Percentiles rank a stretch among this genome's conserved stretches.
phyloP scores from a whole-genome alignment of 53 echinoderm and acorn worm species.

The Antedon mediterranea region DNA sequence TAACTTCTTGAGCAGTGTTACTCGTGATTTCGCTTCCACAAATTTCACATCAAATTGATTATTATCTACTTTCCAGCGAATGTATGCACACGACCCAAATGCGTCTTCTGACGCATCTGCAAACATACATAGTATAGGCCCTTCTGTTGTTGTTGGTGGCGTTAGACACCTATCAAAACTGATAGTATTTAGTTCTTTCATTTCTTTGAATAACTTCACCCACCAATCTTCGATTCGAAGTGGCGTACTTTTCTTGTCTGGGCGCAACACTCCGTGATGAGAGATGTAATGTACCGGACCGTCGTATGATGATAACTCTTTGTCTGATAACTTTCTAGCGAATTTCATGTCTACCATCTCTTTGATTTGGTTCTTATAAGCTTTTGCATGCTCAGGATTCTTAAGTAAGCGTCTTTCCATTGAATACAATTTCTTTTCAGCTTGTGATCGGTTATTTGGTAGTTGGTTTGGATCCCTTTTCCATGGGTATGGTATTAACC shows the following conservation, averaged over 20 bases:
- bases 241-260: too few relatives aligned
- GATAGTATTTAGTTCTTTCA: conserved; percentile 12
- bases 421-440: neutral
- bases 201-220: conserved; percentile 23
- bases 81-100: conserved; percentile 34
- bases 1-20: conserved; percentile 13
- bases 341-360: too few relatives aligned
- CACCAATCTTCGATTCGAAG: conserved; percentile 12
- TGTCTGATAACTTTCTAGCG: too few relatives aligned
- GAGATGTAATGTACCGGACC: too few relatives aligned
- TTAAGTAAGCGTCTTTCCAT: conserved; percentile 1
- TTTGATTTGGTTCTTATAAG: too few relatives aligned
- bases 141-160: neutral
- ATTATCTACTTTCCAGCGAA: conserved; percentile 24
- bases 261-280: too few relatives aligned
- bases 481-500: conserved; percentile 8
- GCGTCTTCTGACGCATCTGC: conserved; percentile 51
- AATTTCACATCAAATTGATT: conserved; percentile 12
- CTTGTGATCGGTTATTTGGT: conserved; percentile 4
- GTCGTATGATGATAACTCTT: too few relatives aligned
- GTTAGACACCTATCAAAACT: conserved; percentile 12
- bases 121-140: conserved; percentile 29
- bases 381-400: neutral
- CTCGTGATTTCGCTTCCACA: conserved; percentile 27
- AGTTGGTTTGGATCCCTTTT: conserved; percentile 4